Base-by-base conservation (phyloP, 1,140 invertebrate genomes). In the Nasonia vitripennis region DNA sequence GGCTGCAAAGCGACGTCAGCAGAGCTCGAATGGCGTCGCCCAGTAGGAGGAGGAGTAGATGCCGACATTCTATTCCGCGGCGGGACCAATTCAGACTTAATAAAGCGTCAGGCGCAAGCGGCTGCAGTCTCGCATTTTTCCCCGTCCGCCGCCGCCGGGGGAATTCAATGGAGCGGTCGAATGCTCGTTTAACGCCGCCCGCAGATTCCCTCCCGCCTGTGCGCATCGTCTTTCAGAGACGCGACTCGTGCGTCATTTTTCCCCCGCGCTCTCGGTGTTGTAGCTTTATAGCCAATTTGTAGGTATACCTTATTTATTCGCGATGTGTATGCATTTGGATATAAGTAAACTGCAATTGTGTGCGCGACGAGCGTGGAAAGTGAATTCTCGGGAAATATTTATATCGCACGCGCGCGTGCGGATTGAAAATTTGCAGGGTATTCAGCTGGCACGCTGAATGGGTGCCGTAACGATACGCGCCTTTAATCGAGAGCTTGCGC, bases 51-150 rank as follows among this genome's bases (percentile, higher is more conserved):
- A 70, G 14, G 20, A 68, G 37, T 12, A 14, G 73, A 87, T 73
- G 68, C 84, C 78, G 89, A 88, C 87, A 90, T 91, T 90, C 90
- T 90, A 91, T 91, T 91, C 88, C 89, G 23, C 83, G 88, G 67
- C 71, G 81, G 84, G 84, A 89, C 87, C 91, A 91, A 92, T 92
- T 92, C 90, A 90, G 88, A 92, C 89, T 92, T 92, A 93, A 92
- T 93, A 92, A 92, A 92, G 90, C 91, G 91, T 93, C 91, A 90
- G 90, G 89, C 90, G 87, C 91, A 90, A 89, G 86, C 87, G 84
- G 86, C 81, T 84, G 87, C 82, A 78, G 83, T 86, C 83, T 82
- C 86, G 89, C 88, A 91, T 89, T 89, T 89, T 89, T 89, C 85
- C 86, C 81, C 87, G 83, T 85, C 85, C 55, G 55, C 27, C 55